Base-by-base conservation (phyloP, 2,797 vertebrate species). In the Pteronotus mesoamericanus region DNA sequence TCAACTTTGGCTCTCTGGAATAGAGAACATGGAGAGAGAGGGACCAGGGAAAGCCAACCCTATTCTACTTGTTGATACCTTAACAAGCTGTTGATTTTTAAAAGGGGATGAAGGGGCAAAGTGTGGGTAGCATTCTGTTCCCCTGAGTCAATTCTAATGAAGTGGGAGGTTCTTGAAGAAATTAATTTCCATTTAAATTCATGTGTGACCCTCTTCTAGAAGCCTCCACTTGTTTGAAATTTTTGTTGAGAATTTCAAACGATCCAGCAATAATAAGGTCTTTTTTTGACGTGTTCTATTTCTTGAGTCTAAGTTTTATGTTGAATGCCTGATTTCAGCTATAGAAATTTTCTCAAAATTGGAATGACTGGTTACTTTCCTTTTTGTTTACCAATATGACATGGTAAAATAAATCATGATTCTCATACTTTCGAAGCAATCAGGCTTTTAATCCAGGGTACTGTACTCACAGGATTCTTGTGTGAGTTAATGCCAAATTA, bases 171-270 rank as follows among this genome's bases (percentile, higher is more conserved):
- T 96, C 97, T 95, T 97, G 69, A 97, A 97, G 95, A 98, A 96
- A 98, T 97, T 96, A 97, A 98, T 96, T 98, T 98, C 97, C 96
- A 97, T 97, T 97, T 97, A 97, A 97, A 97, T 98, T 97, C 96
- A 96, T 97, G 97, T 16, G 42, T 96, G 96, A 97, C 97, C 94
- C 95, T 98, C 96, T 95, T 97, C 94, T 94, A 93, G 95, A 96
- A 97, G 90, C 79, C 91, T 94, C 93, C 61, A 92, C 94, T 97
- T 97, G 92, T 96, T 97, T 97, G 89, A 94, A 96, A 97, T 97
- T 98, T 97, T 96, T 77, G 91, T 95, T 80, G 93, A 96, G 96
- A 93, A 96, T 96, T 98, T 97, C 86, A 97, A 97, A 95, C 94
- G 94, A 96, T 96, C 82, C 82, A 89, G 46, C 83, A 91, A 91